A percentile compares a stretch with the other conserved stretches of the same genome.
phyloP scores from a whole-genome alignment of 2,888 invertebrate genomes.

The Plutella xylostella region DNA sequence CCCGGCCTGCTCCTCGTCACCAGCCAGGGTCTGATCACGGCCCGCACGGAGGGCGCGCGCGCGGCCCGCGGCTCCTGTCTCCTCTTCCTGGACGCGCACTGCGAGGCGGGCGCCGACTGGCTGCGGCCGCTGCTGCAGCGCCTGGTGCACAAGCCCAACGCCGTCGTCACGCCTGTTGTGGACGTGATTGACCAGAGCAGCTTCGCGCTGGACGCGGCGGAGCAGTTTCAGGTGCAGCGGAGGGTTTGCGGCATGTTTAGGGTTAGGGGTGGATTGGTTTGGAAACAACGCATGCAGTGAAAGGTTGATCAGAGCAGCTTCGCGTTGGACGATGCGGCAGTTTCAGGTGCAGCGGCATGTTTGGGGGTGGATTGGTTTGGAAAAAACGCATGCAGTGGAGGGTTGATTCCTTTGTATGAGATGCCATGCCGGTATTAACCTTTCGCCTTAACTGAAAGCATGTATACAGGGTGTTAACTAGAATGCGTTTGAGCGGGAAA shows the following conservation, averaged over 20 bases:
- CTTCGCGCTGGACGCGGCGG: slow-evolving; percentile 61
- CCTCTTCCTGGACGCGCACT: slow-evolving; percentile 92
- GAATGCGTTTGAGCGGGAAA: no score
- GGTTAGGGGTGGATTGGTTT: no score
- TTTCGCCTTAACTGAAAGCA: no score
- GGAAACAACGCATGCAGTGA: no score
- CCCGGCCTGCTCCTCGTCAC: background rate
- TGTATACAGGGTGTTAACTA: no score
- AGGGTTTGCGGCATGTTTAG: background rate
- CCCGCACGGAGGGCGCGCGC: slow-evolving; percentile 89
- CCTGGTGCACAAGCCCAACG: slow-evolving; percentile 79
- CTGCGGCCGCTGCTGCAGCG: slow-evolving; percentile 89
- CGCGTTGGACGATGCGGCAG: no score
- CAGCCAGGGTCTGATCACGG: slow-evolving; percentile 72
- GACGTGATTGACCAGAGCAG: slow-evolving; percentile 62
- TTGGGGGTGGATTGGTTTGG: no score
- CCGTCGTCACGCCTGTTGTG: slow-evolving; percentile 93
- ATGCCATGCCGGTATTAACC: no score
- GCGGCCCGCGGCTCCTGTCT: slow-evolving; percentile 83
- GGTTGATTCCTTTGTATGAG: no score
- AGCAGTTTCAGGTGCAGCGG: slow-evolving; percentile 43
- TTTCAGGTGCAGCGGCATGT: no score
- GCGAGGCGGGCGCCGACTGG: slow-evolving; percentile 86
- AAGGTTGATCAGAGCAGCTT: no score
- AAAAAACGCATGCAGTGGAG: no score